Evolutionary conservation across 1,140 invertebrate species (phyloP).

Genomic region (Chironomus striatipennis): DNA sequence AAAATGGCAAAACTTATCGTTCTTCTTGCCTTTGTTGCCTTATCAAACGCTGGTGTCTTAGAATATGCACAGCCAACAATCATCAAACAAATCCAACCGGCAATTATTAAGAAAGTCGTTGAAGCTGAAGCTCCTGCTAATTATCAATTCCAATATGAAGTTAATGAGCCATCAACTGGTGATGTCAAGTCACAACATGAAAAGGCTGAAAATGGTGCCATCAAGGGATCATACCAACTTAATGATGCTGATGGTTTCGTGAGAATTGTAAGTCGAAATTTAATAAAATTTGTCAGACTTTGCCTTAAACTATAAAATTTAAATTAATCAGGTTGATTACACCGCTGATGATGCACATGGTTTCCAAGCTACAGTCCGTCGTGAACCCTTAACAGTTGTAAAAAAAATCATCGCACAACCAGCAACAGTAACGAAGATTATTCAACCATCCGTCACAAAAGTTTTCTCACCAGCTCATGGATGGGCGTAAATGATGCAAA

Average conservation of each 20-base stretch:
- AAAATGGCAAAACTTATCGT: conserved; percentile 8
- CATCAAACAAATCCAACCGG: background rate
- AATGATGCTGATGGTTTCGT: conserved; percentile 56
- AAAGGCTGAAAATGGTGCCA: conserved; percentile 38
- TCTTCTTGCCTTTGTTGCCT: background rate
- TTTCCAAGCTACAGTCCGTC: conserved; percentile 40
- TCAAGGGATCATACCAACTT: conserved; percentile 50
- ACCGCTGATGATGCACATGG: conserved; percentile 41
- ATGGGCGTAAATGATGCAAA: background rate
- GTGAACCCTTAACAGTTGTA: conserved; percentile 33
- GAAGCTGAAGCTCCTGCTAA: conserved; percentile 46
- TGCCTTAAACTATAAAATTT: background rate
- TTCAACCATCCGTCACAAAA: background rate
- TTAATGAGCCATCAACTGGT: conserved; percentile 55
- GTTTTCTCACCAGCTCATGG: background rate
- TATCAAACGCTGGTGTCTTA: background rate
- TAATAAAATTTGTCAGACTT: background rate
- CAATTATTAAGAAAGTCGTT: background rate
- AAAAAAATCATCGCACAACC: conserved; percentile 16
- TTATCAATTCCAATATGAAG: conserved; percentile 53
- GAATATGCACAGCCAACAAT: background rate
- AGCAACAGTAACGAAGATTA: conserved; percentile 1
- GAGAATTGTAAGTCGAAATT: conserved; percentile 41
- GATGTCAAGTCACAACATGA: conserved; percentile 59
- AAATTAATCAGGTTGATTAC: conserved; percentile 33